Evolutionary conservation across 2,113 vertebrate genomes (phyloP), one percentile per base, ranked within the genome.

Genomic region (Gulo gulo): DNA sequence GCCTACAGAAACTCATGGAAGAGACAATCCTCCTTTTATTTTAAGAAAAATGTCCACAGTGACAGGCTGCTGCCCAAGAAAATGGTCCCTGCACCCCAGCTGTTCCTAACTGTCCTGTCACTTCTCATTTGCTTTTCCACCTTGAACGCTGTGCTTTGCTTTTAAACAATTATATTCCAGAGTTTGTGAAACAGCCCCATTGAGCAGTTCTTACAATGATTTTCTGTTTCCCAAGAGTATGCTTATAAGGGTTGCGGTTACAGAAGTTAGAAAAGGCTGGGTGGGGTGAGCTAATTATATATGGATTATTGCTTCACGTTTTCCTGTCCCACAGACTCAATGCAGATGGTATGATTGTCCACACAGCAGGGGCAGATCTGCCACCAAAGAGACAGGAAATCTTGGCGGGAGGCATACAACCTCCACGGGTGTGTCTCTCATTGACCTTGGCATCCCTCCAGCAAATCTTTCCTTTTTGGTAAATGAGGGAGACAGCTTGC

Each of bases 171-270:
- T 50, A 59, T 55, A 5, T 21, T 36, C 92, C 26, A 4, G 57
- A 23, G 13, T 74, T 91, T 95, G 73, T 63, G 85, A 96, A 39
- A 84, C 15, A 3, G 26, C 57, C 16, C n/a, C 83, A 20, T 34
- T 2, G 59, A 69, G 88, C 76, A 18, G 31, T 29, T 55, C 45
- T 50, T 23, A 42, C 61, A 26, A 52, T 52, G 81, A 79, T 47
- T 97, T 95, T 95, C 93, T 96, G 85, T 95, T 92, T 88, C 94
- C 93, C 95, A 74, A 93, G 95, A 67, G 59, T 50, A 6, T 20
- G 39, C 36, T 24, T 0, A 34, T 3, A 29, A 81, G 67, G 9
- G 26, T 34, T 7, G 55, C 10, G 36, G 78, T 59, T 78, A 23
- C 31, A 78, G 74, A 55, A 52, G 36, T 73, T 6, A 29, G 36